These are phyloP conservation scores for Microcaecilia unicolor DNA, from an alignment of 2,797 vertebrate genomes.

Conservation along the genomic window DNA sequence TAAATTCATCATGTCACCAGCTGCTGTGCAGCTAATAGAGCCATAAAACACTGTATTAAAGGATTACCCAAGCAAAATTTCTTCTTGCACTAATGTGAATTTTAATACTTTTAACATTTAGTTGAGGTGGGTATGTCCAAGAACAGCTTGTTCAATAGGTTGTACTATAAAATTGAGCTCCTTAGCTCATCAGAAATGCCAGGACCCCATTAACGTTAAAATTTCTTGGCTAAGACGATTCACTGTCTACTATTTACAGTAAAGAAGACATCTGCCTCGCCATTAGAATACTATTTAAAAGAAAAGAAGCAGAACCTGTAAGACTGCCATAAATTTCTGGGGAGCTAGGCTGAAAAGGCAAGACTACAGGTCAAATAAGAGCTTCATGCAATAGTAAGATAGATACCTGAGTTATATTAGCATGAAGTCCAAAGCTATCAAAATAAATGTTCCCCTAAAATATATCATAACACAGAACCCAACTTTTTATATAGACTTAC, in stretches of 20 bases:
- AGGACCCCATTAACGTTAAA: slow-evolving; percentile 70
- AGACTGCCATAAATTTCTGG: slow-evolving; percentile 2
- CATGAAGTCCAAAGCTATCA: no score
- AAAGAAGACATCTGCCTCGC: slow-evolving; percentile 57
- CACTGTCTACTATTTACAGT: slow-evolving; percentile 50
- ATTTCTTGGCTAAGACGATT: slow-evolving; percentile 69
- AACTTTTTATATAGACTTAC: no score
- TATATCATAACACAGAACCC: no score
- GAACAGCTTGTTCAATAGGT: slow-evolving; percentile 78
- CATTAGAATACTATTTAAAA: slow-evolving; percentile 31
- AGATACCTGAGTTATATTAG: no score
- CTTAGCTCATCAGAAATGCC: slow-evolving; percentile 71
- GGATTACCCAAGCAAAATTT: slow-evolving; percentile 79
- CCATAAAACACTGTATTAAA: slow-evolving; percentile 79
- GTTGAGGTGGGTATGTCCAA: slow-evolving; percentile 75
- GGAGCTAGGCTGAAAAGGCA: slow-evolving; percentile 5
- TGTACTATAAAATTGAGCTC: slow-evolving; percentile 77
- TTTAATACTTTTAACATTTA: slow-evolving; percentile 83
- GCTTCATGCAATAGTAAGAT: no score
- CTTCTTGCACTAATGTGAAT: slow-evolving; percentile 72
- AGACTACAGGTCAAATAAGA: slow-evolving; percentile 12
- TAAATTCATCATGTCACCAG: slow-evolving; percentile 79
- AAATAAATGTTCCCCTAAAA: no score
- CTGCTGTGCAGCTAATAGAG: slow-evolving; percentile 75
- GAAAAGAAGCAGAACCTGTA: slow-evolving; percentile 27